phyloP scores from a whole-genome alignment of 2,888 invertebrate species.

The Oegoconia quadripuncta region DNA sequence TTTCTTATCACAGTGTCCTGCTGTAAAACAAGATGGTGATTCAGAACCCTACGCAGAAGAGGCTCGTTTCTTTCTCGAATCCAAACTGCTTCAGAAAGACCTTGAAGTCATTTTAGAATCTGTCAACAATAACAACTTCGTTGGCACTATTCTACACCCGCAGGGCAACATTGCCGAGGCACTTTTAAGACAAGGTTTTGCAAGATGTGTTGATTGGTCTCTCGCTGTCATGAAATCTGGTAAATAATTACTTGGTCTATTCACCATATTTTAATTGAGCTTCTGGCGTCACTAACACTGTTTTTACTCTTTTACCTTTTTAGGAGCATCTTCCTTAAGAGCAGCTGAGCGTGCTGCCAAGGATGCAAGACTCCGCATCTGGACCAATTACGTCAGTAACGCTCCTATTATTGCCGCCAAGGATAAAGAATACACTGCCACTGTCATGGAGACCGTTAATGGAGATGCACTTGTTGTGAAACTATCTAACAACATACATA shows the following conservation, averaged over 20 bases:
- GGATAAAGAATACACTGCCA: slow-evolving; percentile 89
- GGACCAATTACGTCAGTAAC: slow-evolving; percentile 93
- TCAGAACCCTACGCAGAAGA: slow-evolving; percentile 90
- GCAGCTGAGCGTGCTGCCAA: slow-evolving; percentile 93
- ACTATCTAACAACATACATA: slow-evolving; percentile 85
- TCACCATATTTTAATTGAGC: not conserved
- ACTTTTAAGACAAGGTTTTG: slow-evolving; percentile 93
- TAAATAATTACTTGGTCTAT: slow-evolving; percentile 22
- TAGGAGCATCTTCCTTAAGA: slow-evolving; percentile 88
- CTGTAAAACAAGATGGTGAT: slow-evolving; percentile 86
- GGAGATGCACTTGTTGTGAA: slow-evolving; percentile 96
- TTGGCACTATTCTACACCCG: slow-evolving; percentile 96
- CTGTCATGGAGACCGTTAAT: slow-evolving; percentile 94
- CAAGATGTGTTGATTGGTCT: slow-evolving; percentile 84
- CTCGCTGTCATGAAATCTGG: slow-evolving; percentile 70
- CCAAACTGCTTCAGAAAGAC: slow-evolving; percentile 93
- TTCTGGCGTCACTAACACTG: not conserved
- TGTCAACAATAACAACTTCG: slow-evolving; percentile 94
- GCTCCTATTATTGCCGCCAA: slow-evolving; percentile 85
- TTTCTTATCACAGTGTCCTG: slow-evolving; percentile 81
- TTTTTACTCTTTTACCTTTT: slow-evolving; percentile 5
- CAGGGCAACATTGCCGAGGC: slow-evolving; percentile 96
- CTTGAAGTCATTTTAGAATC: slow-evolving; percentile 94
- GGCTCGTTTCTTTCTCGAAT: slow-evolving; percentile 96
- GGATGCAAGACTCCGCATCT: slow-evolving; percentile 90